Evolutionary conservation across 2,888 invertebrate species (phyloP).

Genomic region (Nymphalis c-album): DNA sequence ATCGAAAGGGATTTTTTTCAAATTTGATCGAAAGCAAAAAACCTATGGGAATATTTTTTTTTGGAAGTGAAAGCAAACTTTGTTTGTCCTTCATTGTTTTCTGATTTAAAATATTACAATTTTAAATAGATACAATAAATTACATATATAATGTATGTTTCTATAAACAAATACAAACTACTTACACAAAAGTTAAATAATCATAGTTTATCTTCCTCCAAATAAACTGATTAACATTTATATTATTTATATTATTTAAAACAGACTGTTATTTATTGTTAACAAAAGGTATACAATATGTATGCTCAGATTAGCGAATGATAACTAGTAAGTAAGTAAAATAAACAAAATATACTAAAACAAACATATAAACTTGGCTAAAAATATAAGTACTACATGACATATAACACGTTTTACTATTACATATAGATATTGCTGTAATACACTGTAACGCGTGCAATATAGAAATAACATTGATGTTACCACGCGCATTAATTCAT

Average conservation of each 20-base stretch:
- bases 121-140: too few relatives aligned
- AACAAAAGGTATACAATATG: too few relatives aligned
- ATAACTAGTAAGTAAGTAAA: neutral
- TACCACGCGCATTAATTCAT: neutral
- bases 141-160: too few relatives aligned
- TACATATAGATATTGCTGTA: conserved; percentile 22
- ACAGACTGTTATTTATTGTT: too few relatives aligned
- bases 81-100: conserved; percentile 21
- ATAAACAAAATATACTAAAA: neutral
- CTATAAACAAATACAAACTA: too few relatives aligned
- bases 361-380: neutral
- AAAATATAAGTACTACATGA: neutral
- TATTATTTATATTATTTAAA: too few relatives aligned
- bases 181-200: too few relatives aligned
- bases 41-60: conserved; percentile 55
- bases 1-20: conserved; percentile 72
- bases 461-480: conserved; percentile 4
- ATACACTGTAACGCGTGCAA: conserved; percentile 19
- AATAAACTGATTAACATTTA: too few relatives aligned
- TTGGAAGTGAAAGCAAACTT: conserved; percentile 61
- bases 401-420: conserved; percentile 17
- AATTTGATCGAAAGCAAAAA: conserved; percentile 58
- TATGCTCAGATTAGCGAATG: too few relatives aligned
- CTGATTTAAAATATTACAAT: neutral
- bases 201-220: too few relatives aligned